phyloP scores from a whole-genome alignment of 1,140 invertebrate genomes.

The Anastrepha ludens region DNA sequence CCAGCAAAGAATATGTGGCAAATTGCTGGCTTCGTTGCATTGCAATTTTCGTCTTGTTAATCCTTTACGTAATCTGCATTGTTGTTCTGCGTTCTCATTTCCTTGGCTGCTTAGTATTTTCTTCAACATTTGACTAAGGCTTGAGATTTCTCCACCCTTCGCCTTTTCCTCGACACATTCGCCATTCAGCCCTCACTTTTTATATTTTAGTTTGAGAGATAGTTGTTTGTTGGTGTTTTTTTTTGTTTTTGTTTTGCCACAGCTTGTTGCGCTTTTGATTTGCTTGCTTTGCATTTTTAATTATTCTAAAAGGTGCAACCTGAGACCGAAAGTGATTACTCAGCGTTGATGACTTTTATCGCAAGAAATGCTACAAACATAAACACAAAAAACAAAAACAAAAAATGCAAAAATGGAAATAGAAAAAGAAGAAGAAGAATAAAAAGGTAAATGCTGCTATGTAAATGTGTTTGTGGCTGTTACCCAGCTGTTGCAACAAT shows the following conservation, averaged over 20 bases:
- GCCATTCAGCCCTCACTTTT: too few species aligned
- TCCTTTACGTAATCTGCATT: neutral
- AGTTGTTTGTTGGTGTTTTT: neutral
- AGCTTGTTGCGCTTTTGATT: slow-evolving; percentile 50
- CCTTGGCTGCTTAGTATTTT: neutral
- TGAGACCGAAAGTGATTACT: slow-evolving; percentile 57
- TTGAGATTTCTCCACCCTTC: neutral
- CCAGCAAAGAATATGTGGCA: neutral
- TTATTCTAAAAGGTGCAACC: slow-evolving; percentile 57
- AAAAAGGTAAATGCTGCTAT: neutral
- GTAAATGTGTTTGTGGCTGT: neutral
- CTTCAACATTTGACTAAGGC: neutral
- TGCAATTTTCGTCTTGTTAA: neutral
- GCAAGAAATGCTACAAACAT: neutral
- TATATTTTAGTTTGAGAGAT: too few species aligned
- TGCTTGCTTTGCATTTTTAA: slow-evolving; percentile 57
- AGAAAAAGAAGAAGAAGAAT: neutral
- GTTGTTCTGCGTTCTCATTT: neutral
- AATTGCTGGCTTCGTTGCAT: neutral
- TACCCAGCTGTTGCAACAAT: slow-evolving; percentile 39
- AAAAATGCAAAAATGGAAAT: neutral
- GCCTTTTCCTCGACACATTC: neutral
- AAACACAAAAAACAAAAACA: neutral
- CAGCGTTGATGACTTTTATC: slow-evolving; percentile 54
- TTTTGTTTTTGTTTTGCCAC: neutral